Evolutionary conservation across 1,140 invertebrate genomes (phyloP).

Genomic region (Drosophila dunni): DNA sequence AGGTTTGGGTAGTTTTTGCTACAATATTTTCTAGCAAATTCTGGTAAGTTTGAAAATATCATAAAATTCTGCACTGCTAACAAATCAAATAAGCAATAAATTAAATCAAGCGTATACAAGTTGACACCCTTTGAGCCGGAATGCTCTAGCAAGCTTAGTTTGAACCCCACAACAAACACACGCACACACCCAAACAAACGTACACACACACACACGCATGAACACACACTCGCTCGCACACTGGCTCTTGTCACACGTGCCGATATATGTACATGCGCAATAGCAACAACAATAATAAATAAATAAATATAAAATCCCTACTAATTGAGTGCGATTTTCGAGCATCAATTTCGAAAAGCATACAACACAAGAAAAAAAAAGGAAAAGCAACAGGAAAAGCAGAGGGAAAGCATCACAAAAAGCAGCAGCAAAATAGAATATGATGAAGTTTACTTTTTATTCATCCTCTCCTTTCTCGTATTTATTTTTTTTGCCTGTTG

Average conservation of each 20-base stretch:
- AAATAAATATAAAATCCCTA: conserved; percentile 80
- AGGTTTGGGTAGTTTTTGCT: conserved; percentile 13
- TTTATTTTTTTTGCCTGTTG: not conserved
- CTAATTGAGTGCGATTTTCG: conserved; percentile 82
- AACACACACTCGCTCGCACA: conserved; percentile 11
- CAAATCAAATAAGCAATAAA: conserved; percentile 64
- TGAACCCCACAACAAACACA: conserved; percentile 4
- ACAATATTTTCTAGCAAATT: not conserved
- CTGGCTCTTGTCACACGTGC: conserved; percentile 54
- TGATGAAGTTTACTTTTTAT: conserved; percentile 66
- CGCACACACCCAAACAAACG: not conserved
- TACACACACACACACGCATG: not conserved
- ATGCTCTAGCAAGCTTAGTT: conserved; percentile 49
- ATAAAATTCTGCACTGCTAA: conserved; percentile 33
- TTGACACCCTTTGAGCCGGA: conserved; percentile 63
- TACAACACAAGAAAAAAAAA: conserved; percentile 45
- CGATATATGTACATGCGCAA: conserved; percentile 20
- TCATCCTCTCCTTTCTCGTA: not conserved
- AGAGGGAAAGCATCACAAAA: conserved; percentile 30
- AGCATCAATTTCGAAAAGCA: conserved; percentile 80
- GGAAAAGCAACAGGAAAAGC: not conserved
- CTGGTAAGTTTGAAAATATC: conserved; percentile 21
- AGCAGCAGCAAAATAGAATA: conserved; percentile 59
- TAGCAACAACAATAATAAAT: conserved; percentile 48
- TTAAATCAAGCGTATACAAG: conserved; percentile 66